Evolutionary conservation across 1,140 invertebrate genomes (phyloP), one percentile per base, ranked within the genome.

Genomic region (Xylocopa sonorina): DNA sequence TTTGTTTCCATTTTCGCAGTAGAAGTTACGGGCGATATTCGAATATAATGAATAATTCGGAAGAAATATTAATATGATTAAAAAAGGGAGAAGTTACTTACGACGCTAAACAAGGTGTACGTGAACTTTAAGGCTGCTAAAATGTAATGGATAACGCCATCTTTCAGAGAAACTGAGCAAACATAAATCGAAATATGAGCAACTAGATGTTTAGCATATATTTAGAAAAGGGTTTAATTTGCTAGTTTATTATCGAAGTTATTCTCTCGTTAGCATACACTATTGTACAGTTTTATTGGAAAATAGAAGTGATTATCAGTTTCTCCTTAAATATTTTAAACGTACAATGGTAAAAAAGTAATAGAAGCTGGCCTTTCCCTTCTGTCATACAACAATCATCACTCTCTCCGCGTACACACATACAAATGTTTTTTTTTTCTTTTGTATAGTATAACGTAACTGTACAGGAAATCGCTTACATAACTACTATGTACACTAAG

Each of bases 251-350:
- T 46, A 41, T 55, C 2, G 24, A 67, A 57, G 14, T 21, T 50
- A 48, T 21, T 1, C 10, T 46, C 18, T 62, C 21, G 12, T 71
- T 51, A 29, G 16, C 14, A n/a, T 51, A 48, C 18, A 38, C 7
- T 71, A 51, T 43, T 62, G 34, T 58, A 71, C 21, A 78, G 12
- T 34, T 71, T 51, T 41, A 60, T 71, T 78, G 55, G 46, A 71
- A 78, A 78, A 78, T 71, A 78, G 75, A 71, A 78, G 18, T n/a
- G 67, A 51, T 68, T 24, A 62, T 51, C 75, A 71, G 75, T 78
- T 78, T 53, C 75, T 76, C 41, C 50, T 57, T 66, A 41, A 64
- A 27, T 38, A 34, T 66, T 57, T 68, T 60, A 60, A 78, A 51
- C 24, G 14, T 71, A 60, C 34, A 34, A 71, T 48, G 55, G 4